Percentiles rank a stretch among this genome's conserved stretches.
Evolutionary conservation across 92 coral and sea anemone genomes (phyloP).

Genomic region (Porites evermanni): DNA sequence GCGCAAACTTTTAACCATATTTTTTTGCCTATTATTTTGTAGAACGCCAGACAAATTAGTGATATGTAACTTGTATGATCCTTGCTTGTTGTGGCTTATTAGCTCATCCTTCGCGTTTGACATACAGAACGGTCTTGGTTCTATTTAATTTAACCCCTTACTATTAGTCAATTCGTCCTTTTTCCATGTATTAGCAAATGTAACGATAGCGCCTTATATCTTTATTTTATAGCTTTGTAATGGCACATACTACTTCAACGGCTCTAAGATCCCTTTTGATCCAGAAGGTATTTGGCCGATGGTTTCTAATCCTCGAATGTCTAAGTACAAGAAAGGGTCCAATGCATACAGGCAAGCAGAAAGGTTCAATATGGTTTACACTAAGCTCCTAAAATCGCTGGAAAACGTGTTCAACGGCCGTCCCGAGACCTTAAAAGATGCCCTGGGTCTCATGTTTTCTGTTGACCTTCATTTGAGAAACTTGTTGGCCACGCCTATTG

Average conservation of each 20-base stretch:
- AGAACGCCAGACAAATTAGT: too few species aligned
- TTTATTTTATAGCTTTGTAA: slow-evolving; percentile 48
- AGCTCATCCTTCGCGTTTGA: too few species aligned
- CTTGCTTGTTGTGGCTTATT: too few species aligned
- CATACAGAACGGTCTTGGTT: too few species aligned
- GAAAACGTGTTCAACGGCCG: slow-evolving; percentile 70
- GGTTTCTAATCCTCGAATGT: slow-evolving; percentile 66
- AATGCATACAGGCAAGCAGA: slow-evolving; percentile 44
- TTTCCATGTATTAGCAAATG: neutral
- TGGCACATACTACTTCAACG: slow-evolving; percentile 56
- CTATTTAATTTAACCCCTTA: too few species aligned
- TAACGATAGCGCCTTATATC: neutral
- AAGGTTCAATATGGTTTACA: slow-evolving; percentile 65
- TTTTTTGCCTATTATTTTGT: too few species aligned
- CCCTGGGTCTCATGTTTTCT: slow-evolving; percentile 61
- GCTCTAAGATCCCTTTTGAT: slow-evolving; percentile 63
- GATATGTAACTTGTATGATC: too few species aligned
- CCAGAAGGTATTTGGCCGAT: slow-evolving; percentile 77
- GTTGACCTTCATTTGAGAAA: slow-evolving; percentile 40
- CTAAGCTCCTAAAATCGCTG: slow-evolving; percentile 70
- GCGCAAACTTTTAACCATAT: too few species aligned
- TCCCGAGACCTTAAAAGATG: slow-evolving; percentile 53
- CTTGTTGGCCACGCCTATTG: slow-evolving; percentile 64
- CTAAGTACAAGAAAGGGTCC: slow-evolving; percentile 39
- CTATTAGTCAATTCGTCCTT: too few species aligned